These are phyloP conservation scores for Isichthys henryi DNA, from an alignment of 2,113 vertebrate species.

Conservation along the genomic window DNA sequence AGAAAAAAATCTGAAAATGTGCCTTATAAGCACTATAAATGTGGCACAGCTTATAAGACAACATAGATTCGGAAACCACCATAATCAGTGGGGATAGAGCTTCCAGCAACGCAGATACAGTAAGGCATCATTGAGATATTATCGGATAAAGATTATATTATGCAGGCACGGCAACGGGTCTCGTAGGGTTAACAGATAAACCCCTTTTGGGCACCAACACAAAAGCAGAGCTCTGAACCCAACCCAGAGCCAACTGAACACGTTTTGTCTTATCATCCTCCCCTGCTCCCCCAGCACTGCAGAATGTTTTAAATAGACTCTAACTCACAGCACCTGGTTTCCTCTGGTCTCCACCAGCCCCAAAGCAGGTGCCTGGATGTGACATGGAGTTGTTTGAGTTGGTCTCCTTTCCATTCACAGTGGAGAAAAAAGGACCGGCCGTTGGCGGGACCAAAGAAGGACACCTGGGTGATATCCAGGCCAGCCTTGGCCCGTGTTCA, in stretches of 20 bases:
- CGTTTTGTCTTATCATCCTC: background rate
- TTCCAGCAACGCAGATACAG: background rate
- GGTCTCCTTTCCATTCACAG: background rate
- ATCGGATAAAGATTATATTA: background rate
- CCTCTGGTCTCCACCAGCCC: background rate
- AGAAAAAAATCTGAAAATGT: background rate
- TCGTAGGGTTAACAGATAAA: constrained; percentile 6
- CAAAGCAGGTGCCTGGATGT: background rate
- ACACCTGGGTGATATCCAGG: background rate
- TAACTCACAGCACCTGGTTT: background rate
- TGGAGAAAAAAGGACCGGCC: background rate
- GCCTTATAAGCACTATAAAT: background rate
- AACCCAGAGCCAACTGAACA: background rate
- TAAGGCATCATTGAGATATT: constrained; percentile 3
- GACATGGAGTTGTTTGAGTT: background rate
- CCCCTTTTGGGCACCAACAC: background rate
- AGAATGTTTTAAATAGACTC: background rate
- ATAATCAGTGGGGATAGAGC: constrained; percentile 1
- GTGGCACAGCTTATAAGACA: background rate
- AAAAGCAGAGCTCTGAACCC: background rate
- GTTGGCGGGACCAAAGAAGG: background rate
- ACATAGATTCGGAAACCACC: background rate
- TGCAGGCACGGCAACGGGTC: background rate
- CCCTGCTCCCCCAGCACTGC: background rate
- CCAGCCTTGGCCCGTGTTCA: background rate